A percentile compares a stretch with the other conserved stretches of the same genome.
phyloP scores from a whole-genome alignment of 2,888 invertebrate species.

The Mechanitis mazaeus region DNA sequence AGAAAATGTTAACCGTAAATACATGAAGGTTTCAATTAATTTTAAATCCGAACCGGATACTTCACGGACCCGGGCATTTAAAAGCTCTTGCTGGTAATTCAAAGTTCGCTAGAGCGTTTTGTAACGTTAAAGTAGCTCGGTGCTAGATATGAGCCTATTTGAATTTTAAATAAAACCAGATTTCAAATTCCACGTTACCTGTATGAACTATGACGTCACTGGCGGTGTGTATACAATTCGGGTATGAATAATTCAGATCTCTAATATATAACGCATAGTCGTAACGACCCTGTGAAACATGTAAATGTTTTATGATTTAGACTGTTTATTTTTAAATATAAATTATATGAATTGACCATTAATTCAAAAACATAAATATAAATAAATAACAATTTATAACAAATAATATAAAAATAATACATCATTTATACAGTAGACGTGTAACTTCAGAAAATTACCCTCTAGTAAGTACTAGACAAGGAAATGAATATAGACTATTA shows the following conservation, averaged over 20 bases:
- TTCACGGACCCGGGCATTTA: constrained; percentile 15
- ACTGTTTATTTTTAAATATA: not conserved
- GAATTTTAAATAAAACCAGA: constrained; percentile 7
- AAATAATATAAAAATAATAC: no score
- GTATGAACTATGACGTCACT: constrained; percentile 5
- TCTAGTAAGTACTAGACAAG: no score
- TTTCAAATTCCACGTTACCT: constrained; percentile 5
- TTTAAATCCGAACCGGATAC: constrained; percentile 15
- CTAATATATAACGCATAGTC: constrained; percentile 4
- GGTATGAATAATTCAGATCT: constrained; percentile 1
- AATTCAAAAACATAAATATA: no score
- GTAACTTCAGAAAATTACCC: no score
- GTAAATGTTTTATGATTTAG: not conserved
- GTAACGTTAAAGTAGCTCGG: constrained; percentile 5
- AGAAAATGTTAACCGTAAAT: not conserved
- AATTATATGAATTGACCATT: no score
- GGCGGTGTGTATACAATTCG: not conserved
- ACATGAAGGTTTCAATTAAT: constrained; percentile 15
- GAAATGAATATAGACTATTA: no score
- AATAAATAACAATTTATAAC: no score
- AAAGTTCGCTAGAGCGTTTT: constrained; percentile 14
- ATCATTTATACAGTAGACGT: no score
- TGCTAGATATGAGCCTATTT: constrained; percentile 1
- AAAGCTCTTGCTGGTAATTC: constrained; percentile 14
- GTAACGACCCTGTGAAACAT: constrained; percentile 1